phyloP scores from a whole-genome alignment of 2,888 invertebrate species.

The Lycia hirtaria region DNA sequence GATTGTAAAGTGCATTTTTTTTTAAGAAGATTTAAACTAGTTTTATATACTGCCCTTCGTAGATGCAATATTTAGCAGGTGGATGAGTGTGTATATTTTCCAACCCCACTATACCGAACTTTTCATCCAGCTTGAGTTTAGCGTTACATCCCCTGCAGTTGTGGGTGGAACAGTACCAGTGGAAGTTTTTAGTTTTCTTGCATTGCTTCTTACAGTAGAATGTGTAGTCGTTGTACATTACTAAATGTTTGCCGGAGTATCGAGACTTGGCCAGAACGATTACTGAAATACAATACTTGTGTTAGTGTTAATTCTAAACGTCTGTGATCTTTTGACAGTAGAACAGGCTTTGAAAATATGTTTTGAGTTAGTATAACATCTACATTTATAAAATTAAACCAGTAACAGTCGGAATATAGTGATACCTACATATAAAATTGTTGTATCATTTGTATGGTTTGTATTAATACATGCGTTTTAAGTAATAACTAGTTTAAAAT shows the following conservation, averaged over 20 bases:
- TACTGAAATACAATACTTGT: constrained; percentile 53
- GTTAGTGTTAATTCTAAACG: neutral
- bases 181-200: constrained; percentile 64
- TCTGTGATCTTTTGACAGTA: neutral
- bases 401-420: no score
- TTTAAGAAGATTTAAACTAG: constrained; percentile 32
- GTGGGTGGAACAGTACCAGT: constrained; percentile 77
- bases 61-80: constrained; percentile 66
- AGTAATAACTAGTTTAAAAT: no score
- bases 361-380: no score
- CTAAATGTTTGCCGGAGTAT: constrained; percentile 68
- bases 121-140: constrained; percentile 64
- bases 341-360: no score
- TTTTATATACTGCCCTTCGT: constrained; percentile 66
- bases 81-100: constrained; percentile 67
- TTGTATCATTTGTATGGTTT: no score
- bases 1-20: no score
- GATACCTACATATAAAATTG: no score
- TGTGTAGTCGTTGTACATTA: constrained; percentile 71
- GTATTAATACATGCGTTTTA: no score
- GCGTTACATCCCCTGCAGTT: constrained; percentile 75
- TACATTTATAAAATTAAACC: no score
- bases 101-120: constrained; percentile 58
- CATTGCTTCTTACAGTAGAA: constrained; percentile 74
- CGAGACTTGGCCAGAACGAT: constrained; percentile 69